Percentiles rank a stretch among this genome's conserved stretches.
Evolutionary conservation across 2,797 vertebrate species (phyloP).

Genomic region (Notolepis coatsorum): DNA sequence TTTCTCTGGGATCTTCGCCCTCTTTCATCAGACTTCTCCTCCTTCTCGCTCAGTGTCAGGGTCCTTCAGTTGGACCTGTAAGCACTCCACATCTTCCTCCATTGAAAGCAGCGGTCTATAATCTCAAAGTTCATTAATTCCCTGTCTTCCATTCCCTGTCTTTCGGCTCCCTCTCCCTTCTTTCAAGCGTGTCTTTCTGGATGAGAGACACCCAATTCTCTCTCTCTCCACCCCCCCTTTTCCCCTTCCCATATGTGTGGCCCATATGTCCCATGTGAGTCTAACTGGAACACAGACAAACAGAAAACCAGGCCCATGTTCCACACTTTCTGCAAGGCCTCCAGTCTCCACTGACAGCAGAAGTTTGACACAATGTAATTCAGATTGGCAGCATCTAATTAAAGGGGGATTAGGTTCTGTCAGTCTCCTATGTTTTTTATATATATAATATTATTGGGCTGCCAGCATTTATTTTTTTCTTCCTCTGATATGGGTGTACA

Average conservation of each 20-base stretch:
- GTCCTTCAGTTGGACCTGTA: constrained; percentile 60
- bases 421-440: constrained; percentile 43
- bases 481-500: too few relatives aligned
- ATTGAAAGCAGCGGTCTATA: constrained; percentile 65
- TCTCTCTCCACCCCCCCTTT: constrained; percentile 21
- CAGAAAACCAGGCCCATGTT: constrained; percentile 40
- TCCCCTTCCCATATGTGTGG: constrained; percentile 41
- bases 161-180: constrained; percentile 58
- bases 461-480: constrained; percentile 17
- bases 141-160: constrained; percentile 56
- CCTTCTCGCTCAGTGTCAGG: constrained; percentile 24
- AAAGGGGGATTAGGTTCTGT: constrained; percentile 66
- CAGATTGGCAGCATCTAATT: constrained; percentile 69
- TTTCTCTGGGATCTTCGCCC: constrained; percentile 42
- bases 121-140: constrained; percentile 78
- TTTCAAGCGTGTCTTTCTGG: constrained; percentile 66
- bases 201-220: constrained; percentile 69
- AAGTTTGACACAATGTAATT: constrained; percentile 65
- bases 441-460: constrained; percentile 22
- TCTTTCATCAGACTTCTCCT: constrained; percentile 51
- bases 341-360: constrained; percentile 37
- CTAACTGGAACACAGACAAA: constrained; percentile 49
- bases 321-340: constrained; percentile 55
- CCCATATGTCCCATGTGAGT: constrained; percentile 44
- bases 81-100: constrained; percentile 43